Percentiles rank a stretch among this genome's conserved stretches.
Conservation (phyloP, 2,888 invertebrate species). For the Brachyptera putata region DNA sequence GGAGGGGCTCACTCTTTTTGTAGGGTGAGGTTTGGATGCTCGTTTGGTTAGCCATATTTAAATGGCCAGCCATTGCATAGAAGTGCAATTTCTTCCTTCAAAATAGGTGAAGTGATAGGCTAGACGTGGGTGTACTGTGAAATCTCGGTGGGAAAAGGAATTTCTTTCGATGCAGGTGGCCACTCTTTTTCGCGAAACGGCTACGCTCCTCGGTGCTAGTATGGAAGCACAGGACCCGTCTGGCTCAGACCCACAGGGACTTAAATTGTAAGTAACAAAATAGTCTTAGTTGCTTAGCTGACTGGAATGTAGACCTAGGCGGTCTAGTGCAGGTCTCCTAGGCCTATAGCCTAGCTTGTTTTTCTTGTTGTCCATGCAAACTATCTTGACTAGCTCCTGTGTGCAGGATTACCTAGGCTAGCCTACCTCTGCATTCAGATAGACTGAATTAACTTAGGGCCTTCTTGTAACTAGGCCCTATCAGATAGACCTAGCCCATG, state of each 20-base stretch:
- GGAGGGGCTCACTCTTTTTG: slow-evolving; percentile 46
- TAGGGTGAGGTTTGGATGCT: slow-evolving; percentile 51
- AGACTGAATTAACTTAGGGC: too few species aligned
- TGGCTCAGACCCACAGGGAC: slow-evolving; percentile 35
- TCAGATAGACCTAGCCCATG: too few species aligned
- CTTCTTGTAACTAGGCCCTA: too few species aligned
- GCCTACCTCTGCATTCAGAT: too few species aligned
- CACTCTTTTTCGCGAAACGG: slow-evolving; percentile 62
- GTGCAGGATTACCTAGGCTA: too few species aligned
- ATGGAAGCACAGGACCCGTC: slow-evolving; percentile 46
- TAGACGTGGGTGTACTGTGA: not conserved
- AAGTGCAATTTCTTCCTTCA: slow-evolving; percentile 35
- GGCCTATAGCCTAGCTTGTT: too few species aligned
- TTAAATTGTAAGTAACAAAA: slow-evolving; percentile 39
- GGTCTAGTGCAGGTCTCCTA: too few species aligned
- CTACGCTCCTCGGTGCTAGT: slow-evolving; percentile 60
- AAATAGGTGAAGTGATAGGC: slow-evolving; percentile 27
- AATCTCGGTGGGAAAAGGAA: not conserved
- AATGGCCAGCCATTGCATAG: slow-evolving; percentile 38
- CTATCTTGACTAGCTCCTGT: too few species aligned
- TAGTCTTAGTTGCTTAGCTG: too few species aligned
- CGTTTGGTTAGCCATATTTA: slow-evolving; percentile 37
- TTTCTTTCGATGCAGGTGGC: slow-evolving; percentile 57
- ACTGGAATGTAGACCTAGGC: too few species aligned
- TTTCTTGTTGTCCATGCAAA: too few species aligned